Evolutionary conservation across 2,797 vertebrate species (phyloP).

Genomic region (Helarctos malayanus): DNA sequence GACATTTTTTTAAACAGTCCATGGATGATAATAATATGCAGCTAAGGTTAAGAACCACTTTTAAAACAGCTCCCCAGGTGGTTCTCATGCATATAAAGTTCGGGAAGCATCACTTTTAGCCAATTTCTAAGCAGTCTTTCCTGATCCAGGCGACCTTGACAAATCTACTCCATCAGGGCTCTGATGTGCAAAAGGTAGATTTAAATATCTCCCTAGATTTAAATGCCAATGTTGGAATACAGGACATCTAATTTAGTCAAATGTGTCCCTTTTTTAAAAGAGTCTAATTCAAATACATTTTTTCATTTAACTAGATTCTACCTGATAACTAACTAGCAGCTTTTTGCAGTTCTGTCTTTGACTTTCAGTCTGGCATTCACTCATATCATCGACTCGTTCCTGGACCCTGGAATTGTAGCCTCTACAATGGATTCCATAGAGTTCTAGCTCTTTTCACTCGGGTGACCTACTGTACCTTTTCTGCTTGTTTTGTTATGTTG

Average conservation of each 20-base stretch:
- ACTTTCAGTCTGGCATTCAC: not conserved
- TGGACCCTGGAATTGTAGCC: not conserved
- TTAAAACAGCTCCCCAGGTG: not conserved
- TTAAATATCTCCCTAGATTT: not conserved
- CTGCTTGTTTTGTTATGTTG: not conserved
- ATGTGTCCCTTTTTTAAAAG: not conserved
- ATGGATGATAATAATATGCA: not conserved
- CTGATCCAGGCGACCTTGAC: not conserved
- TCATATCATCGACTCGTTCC: not conserved
- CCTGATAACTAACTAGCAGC: not conserved
- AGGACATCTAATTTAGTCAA: not conserved
- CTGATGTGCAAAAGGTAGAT: not conserved
- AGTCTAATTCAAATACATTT: not conserved
- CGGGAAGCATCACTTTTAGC: not conserved
- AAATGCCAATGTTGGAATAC: not conserved
- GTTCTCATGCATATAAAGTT: not conserved
- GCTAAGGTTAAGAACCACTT: constrained; percentile 1
- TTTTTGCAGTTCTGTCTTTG: not conserved
- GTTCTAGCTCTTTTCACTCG: not conserved
- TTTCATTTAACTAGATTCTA: not conserved
- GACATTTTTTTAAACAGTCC: not conserved
- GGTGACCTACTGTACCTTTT: not conserved
- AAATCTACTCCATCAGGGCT: not conserved
- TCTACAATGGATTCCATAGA: not conserved
- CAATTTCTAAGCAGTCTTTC: not conserved